Evolutionary conservation across 2,888 invertebrate genomes (phyloP), one percentile per base, ranked within the genome.

Genomic region (Microplitis manilae): DNA sequence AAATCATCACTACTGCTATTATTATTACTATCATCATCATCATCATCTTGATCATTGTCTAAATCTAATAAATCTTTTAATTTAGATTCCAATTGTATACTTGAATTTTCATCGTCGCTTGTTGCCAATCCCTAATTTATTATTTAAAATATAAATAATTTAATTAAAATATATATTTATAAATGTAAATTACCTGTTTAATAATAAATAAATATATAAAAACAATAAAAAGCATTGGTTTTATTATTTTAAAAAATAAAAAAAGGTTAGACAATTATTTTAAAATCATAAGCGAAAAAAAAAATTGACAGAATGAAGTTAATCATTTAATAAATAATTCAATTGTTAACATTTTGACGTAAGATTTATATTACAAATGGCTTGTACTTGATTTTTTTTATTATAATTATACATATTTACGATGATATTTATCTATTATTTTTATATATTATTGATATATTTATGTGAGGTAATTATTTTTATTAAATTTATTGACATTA

Each of bases 381-480:
- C 40, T 17, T 41, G 41, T 68, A 71, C 17, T 60, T 70, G 59
- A 59, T 17, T 38, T 72, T 72, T 62, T 81, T 82, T 84, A 82
- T 60, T 81, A 81, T 73, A 68, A 59, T n/a, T 72, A 61, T 40
- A 20, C 79, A 77, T 80, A 79, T 81, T 83, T 82, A 79, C 73
- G 73, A 86, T 86, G 85, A 83, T 77, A 81, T 83, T 83, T 83
- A 40, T 83, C 77, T 77, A 73, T 72, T 76, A 78, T 62, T 79
- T 84, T 83, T 84, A 80, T 78, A 80, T 80, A 73, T 64, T 83
- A 72, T 71, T 83, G 38, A 75, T 83, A 39, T 61, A 83, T 80
- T 83, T 82, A 72, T 71, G 1, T 62, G n/a, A 30, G 61, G 17
- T 15, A 41, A 39, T 5, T 30, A 59, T 20, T 74, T 30, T 38